These are phyloP conservation scores for Stictonetta naevosa DNA, from an alignment of 2,113 vertebrate species.

Conservation along the genomic window DNA sequence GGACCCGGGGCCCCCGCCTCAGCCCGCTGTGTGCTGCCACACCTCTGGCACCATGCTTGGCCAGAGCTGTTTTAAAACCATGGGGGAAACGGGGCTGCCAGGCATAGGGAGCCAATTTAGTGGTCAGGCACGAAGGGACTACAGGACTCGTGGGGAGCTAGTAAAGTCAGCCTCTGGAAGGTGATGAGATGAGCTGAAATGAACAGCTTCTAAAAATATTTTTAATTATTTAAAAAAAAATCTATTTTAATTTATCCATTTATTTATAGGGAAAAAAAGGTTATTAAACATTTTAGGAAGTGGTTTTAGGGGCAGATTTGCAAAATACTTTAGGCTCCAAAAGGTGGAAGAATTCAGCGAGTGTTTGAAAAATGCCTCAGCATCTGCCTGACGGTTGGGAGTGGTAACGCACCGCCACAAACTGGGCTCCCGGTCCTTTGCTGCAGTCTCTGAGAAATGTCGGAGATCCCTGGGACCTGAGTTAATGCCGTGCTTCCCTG, in stretches of 20 bases:
- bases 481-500: rapidly evolving
- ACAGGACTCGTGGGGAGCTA: neutral
- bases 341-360: neutral
- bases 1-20: rapidly evolving
- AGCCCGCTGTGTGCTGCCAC: rapidly evolving
- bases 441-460: rapidly evolving
- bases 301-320: neutral
- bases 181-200: neutral
- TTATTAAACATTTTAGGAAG: neutral
- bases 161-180: neutral
- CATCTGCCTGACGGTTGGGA: too few species aligned
- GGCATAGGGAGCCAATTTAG: neutral
- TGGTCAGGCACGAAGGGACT: neutral
- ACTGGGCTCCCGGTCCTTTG: rapidly evolving
- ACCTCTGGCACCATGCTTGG: rapidly evolving
- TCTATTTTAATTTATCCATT: too few species aligned
- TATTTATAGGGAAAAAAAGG: too few species aligned
- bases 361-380: neutral
- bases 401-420: rapidly evolving
- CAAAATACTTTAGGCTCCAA: neutral
- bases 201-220: neutral
- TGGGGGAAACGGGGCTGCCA: neutral
- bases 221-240: too few species aligned
- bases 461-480: rapidly evolving
- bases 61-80: rapidly evolving